A percentile compares a stretch with the other conserved stretches of the same genome.
These are phyloP conservation scores for Poecilia velifera DNA, from an alignment of 2,797 vertebrate species.

Conservation along the genomic window DNA sequence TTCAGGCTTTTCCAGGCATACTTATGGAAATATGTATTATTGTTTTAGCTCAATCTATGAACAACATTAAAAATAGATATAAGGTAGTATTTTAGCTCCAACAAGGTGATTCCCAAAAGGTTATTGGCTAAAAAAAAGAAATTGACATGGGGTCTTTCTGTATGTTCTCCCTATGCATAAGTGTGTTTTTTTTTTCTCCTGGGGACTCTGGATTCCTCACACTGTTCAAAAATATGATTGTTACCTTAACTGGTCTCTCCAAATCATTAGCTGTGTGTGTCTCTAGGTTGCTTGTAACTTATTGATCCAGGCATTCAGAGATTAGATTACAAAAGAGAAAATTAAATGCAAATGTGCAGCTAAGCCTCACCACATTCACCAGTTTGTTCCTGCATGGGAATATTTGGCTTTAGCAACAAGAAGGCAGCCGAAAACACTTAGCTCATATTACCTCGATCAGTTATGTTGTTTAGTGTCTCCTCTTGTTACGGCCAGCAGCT, in stretches of 20 bases:
- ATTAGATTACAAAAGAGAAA: neutral
- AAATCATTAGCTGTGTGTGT: neutral
- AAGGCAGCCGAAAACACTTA: neutral
- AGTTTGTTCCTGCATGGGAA: neutral
- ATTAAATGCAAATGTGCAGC: neutral
- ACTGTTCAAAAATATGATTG: neutral
- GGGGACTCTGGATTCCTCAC: neutral
- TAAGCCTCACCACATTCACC: neutral
- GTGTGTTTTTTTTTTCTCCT: neutral
- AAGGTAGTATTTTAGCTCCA: neutral
- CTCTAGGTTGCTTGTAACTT: neutral
- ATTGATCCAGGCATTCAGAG: neutral
- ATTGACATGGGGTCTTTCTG: neutral
- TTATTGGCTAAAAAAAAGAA: neutral
- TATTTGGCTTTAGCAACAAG: neutral
- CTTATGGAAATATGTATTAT: neutral
- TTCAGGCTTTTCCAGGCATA: neutral
- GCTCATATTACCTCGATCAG: conserved; percentile 48
- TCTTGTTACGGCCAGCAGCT: conserved; percentile 53
- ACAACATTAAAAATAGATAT: neutral
- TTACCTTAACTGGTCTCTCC: neutral
- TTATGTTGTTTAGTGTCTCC: conserved; percentile 30
- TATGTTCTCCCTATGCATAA: neutral
- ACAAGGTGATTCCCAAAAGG: neutral
- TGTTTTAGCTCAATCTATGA: neutral